Base-by-base conservation (phyloP, 2,797 vertebrate genomes). In the Scomberomorus guttatus region DNA sequence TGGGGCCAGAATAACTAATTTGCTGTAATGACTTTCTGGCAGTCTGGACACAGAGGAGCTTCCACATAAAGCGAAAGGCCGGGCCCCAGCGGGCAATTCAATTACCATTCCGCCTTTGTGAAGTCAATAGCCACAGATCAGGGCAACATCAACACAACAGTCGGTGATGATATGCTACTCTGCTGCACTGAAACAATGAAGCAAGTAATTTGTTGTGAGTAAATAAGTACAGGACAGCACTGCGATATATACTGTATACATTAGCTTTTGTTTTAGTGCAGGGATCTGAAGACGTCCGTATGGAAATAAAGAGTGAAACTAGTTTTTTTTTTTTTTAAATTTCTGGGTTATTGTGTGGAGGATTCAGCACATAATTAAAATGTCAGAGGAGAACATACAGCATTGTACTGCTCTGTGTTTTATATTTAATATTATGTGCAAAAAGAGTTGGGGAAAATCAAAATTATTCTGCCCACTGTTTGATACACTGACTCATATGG, bases 21-120 rank as follows among this genome's bases (percentile, higher is more conserved):
- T 92, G 91, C 86, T 85, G 78, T 92, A 94, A 95, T 94, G 90
- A 95, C 93, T 92, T 93, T 88, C 89, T 86, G 89, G 91, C 91
- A 84, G 84, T 79, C 32, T 24, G 86, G 89, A 90, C 80, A 73
- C 73, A 78, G 77, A 84, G 87, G 81, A 81, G 90, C 91, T 83
- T 80, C 83, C 60, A 72, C 85, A 90, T 88, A 83, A 89, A 90
- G 86, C 15, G 24, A 87, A 82, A 87, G 89, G 88, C 89, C 57
- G 60, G 64, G 80, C 84, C 88, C 77, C 64, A 67, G 56, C 22
- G 72, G 90, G 73, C 86, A 86, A 89, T 92, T 94, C 91, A 90
- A 92, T 93, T 92, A 91, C 80, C 62, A 73, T 76, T 71, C 79
- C 18, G 44, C 79, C 76, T 79, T 65, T 13, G 76, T 22, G 66